These are phyloP conservation scores for Tympanoctomys barrerae DNA, from an alignment of 2,797 vertebrate genomes.

Conservation along the genomic window DNA sequence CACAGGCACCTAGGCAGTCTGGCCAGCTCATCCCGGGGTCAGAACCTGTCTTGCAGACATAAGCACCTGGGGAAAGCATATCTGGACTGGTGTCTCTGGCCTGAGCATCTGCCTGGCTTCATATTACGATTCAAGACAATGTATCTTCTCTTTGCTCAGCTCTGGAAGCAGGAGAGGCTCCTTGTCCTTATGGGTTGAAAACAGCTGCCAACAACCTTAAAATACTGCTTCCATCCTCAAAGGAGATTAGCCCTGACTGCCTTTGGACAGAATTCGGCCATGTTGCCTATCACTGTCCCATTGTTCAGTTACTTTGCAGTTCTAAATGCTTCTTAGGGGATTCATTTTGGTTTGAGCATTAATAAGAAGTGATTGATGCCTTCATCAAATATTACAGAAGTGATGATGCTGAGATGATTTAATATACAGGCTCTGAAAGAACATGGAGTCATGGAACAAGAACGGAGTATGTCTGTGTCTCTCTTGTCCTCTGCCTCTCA, in stretches of 20 bases:
- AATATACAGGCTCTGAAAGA: not conserved
- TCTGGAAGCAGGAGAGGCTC: not conserved
- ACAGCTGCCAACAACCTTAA: not conserved
- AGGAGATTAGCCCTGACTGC: not conserved
- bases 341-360: constrained; percentile 62
- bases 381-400: not conserved
- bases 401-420: constrained; percentile 23
- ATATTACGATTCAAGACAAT: constrained; percentile 14
- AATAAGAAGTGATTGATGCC: constrained; percentile 1
- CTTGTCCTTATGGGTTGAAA: not conserved
- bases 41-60: not conserved
- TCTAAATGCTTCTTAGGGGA: constrained; percentile 70
- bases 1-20: not conserved
- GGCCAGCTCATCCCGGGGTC: not conserved
- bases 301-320: constrained; percentile 22
- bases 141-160: not conserved
- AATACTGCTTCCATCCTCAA: not conserved
- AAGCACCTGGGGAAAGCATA: not conserved
- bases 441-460: not conserved
- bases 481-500: not conserved
- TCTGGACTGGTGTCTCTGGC: not conserved
- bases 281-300: not conserved
- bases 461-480: not conserved
- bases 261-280: constrained; percentile 52
- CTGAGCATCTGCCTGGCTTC: not conserved